A percentile compares a stretch with the other conserved stretches of the same genome.
These are phyloP conservation scores for Siniperca knerii DNA, from an alignment of 2,113 vertebrate genomes.

Conservation along the genomic window DNA sequence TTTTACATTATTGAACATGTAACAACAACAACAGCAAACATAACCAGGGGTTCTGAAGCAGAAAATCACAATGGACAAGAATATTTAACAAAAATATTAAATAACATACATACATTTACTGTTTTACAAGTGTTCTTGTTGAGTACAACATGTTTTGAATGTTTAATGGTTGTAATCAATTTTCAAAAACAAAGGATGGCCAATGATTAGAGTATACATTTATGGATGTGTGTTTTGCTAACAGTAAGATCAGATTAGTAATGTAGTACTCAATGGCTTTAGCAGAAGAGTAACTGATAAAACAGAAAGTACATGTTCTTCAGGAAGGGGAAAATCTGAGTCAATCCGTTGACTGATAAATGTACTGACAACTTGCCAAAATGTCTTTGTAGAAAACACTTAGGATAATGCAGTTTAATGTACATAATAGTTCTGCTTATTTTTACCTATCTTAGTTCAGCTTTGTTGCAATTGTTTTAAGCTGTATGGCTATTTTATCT, in stretches of 20 bases:
- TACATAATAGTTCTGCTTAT: no score
- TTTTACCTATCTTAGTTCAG: no score
- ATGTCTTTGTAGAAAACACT: no score
- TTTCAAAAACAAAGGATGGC: background rate
- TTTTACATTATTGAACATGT: background rate
- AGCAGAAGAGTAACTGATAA: background rate
- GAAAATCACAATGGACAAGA: background rate
- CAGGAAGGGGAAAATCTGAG: background rate
- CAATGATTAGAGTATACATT: background rate
- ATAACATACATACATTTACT: no score
- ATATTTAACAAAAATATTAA: background rate
- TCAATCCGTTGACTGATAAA: background rate
- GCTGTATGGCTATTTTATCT: no score
- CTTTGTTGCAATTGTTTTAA: no score
- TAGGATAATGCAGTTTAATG: no score
- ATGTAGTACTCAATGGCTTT: background rate
- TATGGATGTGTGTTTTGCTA: background rate
- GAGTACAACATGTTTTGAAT: background rate
- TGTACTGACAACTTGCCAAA: background rate
- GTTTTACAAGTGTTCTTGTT: background rate
- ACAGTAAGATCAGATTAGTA: background rate
- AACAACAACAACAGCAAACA: background rate
- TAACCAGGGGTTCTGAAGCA: background rate
- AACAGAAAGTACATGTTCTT: background rate
- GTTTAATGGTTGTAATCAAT: background rate